Evolutionary conservation across 2,797 vertebrate genomes (phyloP).

Genomic region (Tapera naevia): DNA sequence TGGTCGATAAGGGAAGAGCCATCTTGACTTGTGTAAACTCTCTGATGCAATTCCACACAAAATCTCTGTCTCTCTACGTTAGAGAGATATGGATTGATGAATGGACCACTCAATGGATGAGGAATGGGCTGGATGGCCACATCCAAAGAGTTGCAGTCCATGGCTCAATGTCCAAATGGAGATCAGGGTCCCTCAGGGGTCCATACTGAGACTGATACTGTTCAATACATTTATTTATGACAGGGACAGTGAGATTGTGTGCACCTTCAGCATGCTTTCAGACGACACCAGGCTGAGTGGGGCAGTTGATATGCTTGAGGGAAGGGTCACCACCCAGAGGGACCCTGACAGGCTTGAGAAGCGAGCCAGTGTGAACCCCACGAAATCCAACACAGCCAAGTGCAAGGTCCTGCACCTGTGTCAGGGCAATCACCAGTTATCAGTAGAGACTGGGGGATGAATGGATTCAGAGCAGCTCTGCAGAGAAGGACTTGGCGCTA

Average conservation of each 20-base stretch:
- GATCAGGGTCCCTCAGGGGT: not conserved
- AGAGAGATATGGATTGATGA: not conserved
- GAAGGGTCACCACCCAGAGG: not conserved
- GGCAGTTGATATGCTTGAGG: not conserved
- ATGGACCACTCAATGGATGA: not conserved
- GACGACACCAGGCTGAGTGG: not conserved
- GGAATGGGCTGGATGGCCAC: not conserved
- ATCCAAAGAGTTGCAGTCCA: not conserved
- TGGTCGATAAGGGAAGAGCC: not conserved
- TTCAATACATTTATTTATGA: not conserved
- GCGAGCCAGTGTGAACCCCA: not conserved
- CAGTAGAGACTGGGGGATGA: not conserved
- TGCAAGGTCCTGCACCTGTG: not conserved
- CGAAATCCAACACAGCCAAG: not conserved
- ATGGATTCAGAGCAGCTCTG: not conserved
- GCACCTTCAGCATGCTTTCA: not conserved
- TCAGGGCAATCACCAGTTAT: not conserved
- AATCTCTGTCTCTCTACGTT: not conserved
- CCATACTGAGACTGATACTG: not conserved
- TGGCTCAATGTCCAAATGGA: not conserved
- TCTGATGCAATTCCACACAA: not conserved
- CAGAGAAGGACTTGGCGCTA: not conserved
- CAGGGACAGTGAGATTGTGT: not conserved
- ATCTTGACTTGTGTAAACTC: not conserved
- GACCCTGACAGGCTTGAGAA: not conserved